Percentiles rank a stretch among this genome's conserved stretches.
Evolutionary conservation across 2,797 vertebrate genomes (phyloP).

Genomic region (Iguana delicatissima): DNA sequence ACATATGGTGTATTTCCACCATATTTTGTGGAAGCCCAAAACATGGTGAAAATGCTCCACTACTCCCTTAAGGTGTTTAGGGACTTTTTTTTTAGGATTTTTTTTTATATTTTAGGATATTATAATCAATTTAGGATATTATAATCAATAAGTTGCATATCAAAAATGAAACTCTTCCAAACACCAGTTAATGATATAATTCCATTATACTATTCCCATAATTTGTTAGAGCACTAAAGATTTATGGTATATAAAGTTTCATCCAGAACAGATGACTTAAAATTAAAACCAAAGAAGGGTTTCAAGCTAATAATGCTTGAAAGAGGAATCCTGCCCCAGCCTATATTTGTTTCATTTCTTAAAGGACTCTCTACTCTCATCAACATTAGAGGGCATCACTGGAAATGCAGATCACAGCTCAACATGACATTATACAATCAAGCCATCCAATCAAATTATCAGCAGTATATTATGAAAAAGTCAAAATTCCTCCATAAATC

Average conservation of each 20-base stretch:
- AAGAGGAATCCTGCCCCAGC: not conserved
- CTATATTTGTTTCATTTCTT: not conserved
- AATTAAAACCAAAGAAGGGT: not conserved
- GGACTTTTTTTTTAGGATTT: too few species aligned
- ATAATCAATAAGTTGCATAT: not conserved
- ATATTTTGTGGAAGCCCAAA: too few species aligned
- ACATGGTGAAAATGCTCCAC: constrained; percentile 35
- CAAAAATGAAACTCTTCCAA: not conserved
- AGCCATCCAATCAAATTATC: not conserved
- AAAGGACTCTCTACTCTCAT: not conserved
- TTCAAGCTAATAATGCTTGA: not conserved
- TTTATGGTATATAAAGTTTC: constrained; percentile 11
- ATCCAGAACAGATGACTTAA: fast-evolving
- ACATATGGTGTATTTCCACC: not conserved
- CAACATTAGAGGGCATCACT: not conserved
- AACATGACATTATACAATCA: not conserved
- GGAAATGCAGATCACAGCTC: not conserved
- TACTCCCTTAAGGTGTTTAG: too few species aligned
- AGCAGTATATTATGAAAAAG: not conserved
- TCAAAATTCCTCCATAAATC: not conserved
- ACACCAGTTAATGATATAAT: not conserved
- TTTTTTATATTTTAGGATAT: not conserved
- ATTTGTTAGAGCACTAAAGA: not conserved
- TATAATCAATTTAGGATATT: too few species aligned
- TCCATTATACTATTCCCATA: not conserved